Percentiles rank a stretch among this genome's conserved stretches.
Evolutionary conservation across 2,888 invertebrate genomes (phyloP).

Genomic region (Harmothoe impar): DNA sequence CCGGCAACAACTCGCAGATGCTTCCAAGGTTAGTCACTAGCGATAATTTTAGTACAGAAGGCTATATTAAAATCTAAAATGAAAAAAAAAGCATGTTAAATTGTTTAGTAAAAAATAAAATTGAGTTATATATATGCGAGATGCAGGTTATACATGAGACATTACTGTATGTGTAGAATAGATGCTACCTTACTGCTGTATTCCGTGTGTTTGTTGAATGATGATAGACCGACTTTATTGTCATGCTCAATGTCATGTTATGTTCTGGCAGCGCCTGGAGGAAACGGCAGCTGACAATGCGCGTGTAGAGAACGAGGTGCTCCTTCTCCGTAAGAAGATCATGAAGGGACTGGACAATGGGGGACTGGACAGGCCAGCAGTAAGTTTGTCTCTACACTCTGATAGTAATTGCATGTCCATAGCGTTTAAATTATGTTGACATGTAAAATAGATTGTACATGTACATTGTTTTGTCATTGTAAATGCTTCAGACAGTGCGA

Average conservation of each 20-base stretch:
- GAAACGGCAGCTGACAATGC: conserved; percentile 96
- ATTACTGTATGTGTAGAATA: no score
- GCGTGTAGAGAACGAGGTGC: conserved; percentile 92
- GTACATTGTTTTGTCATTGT: no score
- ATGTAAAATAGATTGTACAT: no score
- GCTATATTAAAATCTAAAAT: neutral
- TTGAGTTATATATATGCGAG: no score
- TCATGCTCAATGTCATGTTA: neutral
- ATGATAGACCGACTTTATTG: neutral
- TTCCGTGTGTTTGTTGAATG: no score
- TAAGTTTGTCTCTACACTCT: neutral
- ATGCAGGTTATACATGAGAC: no score
- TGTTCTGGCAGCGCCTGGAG: conserved; percentile 89
- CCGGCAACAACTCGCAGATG: conserved; percentile 93
- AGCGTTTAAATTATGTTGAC: neutral
- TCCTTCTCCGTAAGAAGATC: conserved; percentile 90
- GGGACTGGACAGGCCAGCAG: conserved; percentile 17
- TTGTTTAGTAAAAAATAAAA: neutral
- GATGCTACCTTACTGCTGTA: no score
- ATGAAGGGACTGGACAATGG: conserved; percentile 74
- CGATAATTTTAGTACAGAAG: neutral
- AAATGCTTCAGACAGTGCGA: no score
- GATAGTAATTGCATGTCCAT: neutral
- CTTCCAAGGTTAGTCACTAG: conserved; percentile 90
- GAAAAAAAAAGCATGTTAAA: neutral